Conservation (phyloP, 2,797 vertebrate species). For the Enteromius argenteus region DNA sequence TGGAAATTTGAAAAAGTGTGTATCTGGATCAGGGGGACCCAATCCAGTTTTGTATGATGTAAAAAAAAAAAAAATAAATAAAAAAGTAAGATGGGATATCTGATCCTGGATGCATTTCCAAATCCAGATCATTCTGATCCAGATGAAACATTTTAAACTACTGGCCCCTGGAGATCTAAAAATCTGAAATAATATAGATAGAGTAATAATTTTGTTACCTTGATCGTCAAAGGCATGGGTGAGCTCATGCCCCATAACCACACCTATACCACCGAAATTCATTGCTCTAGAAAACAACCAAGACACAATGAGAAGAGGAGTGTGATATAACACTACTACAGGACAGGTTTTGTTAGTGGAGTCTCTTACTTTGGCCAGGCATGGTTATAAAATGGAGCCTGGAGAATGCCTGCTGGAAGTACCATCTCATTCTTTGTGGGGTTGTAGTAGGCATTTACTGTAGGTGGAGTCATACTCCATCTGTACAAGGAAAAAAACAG, state of each 20-base stretch:
- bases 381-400: conserved; percentile 91
- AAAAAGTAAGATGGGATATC: no score
- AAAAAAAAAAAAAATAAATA: no score
- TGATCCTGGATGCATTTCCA: no score
- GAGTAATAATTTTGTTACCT: conserved; percentile 73
- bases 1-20: no score
- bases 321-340: not conserved
- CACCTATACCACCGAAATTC: conserved; percentile 96
- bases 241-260: conserved; percentile 96
- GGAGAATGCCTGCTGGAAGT: conserved; percentile 94
- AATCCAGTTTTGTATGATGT: no score
- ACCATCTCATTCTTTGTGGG: conserved; percentile 99
- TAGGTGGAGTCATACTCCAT: conserved; percentile 98
- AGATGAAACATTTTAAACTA: no score
- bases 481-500: conserved; percentile 70
- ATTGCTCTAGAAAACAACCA: conserved; percentile 81
- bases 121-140: no score
- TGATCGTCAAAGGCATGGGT: conserved; percentile 98
- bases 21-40: no score
- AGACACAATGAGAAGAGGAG: not conserved
- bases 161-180: not conserved
- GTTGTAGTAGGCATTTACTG: conserved; percentile 96
- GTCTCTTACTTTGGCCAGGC: conserved; percentile 88
- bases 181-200: not conserved
- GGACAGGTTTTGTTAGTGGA: not conserved